phyloP scores from a whole-genome alignment of 2,797 vertebrate species.

The Clarias laeviceps region DNA sequence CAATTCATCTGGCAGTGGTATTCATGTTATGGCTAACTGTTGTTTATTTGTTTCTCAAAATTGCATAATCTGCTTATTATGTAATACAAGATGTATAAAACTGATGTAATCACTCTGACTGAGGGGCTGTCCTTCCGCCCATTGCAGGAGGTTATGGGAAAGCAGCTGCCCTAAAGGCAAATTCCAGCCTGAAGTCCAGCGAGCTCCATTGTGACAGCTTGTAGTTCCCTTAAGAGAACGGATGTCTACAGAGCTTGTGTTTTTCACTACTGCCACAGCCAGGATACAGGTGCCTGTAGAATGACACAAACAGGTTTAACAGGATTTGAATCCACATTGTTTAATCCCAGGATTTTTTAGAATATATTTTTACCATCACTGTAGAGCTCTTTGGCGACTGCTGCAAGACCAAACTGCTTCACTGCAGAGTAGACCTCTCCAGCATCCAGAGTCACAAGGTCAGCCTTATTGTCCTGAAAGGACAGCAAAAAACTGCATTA shows the following conservation, averaged over 20 bases:
- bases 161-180: conserved; percentile 87
- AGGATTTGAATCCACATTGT: neutral
- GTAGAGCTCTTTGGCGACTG: conserved; percentile 85
- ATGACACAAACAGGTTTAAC: conserved; percentile 5
- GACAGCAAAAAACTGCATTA: conserved; percentile 26
- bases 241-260: conserved; percentile 73
- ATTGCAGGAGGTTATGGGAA: conserved; percentile 81
- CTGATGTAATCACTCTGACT: conserved; percentile 73
- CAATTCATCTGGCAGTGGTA: no score
- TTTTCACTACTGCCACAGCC: conserved; percentile 83
- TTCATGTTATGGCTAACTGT: no score
- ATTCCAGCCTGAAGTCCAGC: conserved; percentile 90
- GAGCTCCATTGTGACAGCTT: conserved; percentile 86
- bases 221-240: conserved; percentile 75
- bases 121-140: conserved; percentile 83
- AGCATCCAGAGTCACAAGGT: conserved; percentile 84
- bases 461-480: conserved; percentile 84
- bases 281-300: conserved; percentile 81
- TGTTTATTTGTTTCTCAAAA: neutral
- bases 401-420: conserved; percentile 81
- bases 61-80: neutral
- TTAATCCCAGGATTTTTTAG: neutral
- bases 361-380: conserved; percentile 72
- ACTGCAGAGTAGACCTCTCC: conserved; percentile 89
- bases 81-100: neutral